Percentiles rank a stretch among this genome's conserved stretches.
These are phyloP conservation scores for Sardina pilchardus DNA, from an alignment of 2,113 vertebrate genomes.

Conservation along the genomic window DNA sequence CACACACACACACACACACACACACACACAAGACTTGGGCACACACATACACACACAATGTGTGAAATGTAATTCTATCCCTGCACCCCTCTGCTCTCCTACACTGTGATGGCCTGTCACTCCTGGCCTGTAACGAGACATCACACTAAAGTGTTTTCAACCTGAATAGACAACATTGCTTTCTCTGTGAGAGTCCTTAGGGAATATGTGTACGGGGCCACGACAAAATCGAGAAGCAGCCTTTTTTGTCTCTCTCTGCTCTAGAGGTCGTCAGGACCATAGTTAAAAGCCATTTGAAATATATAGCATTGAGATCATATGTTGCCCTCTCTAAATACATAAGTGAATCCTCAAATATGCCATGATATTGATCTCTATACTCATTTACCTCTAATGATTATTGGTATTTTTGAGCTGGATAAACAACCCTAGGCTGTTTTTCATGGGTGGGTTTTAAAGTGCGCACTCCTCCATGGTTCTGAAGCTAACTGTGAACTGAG, in stretches of 20 bases:
- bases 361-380: neutral
- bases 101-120: neutral
- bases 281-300: neutral
- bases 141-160: neutral
- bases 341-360: too few relatives aligned
- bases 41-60: neutral
- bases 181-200: neutral
- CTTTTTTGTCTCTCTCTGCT: neutral
- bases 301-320: neutral
- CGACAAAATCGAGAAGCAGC: neutral
- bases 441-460: neutral
- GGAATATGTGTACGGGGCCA: neutral
- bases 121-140: neutral
- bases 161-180: neutral
- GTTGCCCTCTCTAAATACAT: too few relatives aligned
- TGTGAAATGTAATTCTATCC: neutral
- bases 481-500: neutral
- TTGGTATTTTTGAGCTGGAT: neutral
- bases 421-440: too few relatives aligned
- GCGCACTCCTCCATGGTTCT: neutral
- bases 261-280: neutral
- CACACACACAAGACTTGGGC: neutral
- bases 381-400: neutral
- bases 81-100: neutral
- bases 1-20: constrained; percentile 2